A percentile compares a stretch with the other conserved stretches of the same genome.
Conservation (phyloP, 2,113 vertebrate genomes). For the Pelecanoides urinatrix region DNA sequence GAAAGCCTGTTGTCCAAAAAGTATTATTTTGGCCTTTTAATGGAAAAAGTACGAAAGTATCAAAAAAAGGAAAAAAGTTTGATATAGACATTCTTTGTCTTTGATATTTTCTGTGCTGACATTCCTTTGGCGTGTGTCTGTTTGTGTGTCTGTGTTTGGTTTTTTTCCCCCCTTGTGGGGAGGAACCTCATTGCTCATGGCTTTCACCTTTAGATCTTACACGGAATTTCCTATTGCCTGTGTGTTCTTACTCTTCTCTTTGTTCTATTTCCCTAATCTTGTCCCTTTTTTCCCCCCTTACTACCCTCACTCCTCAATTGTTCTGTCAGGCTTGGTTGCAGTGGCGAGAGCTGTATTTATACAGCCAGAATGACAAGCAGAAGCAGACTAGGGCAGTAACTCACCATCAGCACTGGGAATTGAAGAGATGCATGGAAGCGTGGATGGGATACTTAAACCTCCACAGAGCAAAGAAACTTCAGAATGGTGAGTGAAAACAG, state of each 20-base stretch:
- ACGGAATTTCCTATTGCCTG: not conserved
- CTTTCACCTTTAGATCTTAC: not conserved
- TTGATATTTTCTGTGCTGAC: not conserved
- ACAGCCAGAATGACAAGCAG: conserved; percentile 50
- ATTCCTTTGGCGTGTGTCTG: not conserved
- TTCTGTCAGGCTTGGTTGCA: conserved; percentile 78
- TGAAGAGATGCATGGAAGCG: conserved; percentile 60
- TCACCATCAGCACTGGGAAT: conserved; percentile 43
- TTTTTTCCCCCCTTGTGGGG: fast-evolving
- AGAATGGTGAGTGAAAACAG: conserved; percentile 62
- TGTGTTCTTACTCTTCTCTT: not conserved
- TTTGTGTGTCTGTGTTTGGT: not conserved
- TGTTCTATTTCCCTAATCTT: not conserved
- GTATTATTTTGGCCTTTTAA: not conserved
- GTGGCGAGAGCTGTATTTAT: conserved; percentile 74
- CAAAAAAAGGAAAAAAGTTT: not conserved
- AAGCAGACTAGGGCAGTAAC: conserved; percentile 66
- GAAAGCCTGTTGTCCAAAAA: not conserved
- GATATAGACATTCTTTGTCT: not conserved
- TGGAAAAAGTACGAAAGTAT: not conserved
- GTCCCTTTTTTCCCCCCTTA: not conserved
- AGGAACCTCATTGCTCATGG: not conserved
- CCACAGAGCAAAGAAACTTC: conserved; percentile 67
- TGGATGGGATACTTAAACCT: conserved; percentile 76
- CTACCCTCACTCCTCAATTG: not conserved